Evolutionary conservation across 2,797 vertebrate species (phyloP).

Genomic region (Diceros bicornis): DNA sequence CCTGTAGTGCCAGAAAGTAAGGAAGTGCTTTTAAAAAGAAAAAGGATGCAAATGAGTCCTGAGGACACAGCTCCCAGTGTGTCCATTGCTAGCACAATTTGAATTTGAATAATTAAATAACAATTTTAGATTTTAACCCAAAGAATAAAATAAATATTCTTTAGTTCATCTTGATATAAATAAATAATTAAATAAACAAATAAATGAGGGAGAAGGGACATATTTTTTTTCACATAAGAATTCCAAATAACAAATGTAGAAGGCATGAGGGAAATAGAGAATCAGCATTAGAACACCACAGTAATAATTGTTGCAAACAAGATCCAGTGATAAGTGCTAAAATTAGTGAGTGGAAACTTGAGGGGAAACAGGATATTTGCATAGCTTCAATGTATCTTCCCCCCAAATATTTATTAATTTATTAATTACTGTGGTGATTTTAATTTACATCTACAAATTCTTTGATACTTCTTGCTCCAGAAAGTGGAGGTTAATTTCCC

Average conservation of each 20-base stretch:
- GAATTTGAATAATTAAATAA: conserved; percentile 6
- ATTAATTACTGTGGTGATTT: not conserved
- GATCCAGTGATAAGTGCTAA: not conserved
- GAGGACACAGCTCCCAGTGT: not conserved
- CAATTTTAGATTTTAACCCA: conserved; percentile 13
- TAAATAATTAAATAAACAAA: not conserved
- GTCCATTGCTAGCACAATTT: not conserved
- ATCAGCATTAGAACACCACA: not conserved
- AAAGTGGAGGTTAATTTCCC: not conserved
- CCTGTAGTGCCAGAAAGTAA: not conserved
- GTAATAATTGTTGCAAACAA: not conserved
- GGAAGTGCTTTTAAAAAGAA: not conserved
- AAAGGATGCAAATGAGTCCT: not conserved
- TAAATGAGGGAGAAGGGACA: not conserved
- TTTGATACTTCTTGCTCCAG: not conserved
- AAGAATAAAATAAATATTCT: conserved; percentile 32
- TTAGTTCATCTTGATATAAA: conserved; percentile 49
- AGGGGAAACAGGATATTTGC: not conserved
- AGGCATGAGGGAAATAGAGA: not conserved
- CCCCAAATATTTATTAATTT: conserved; percentile 19
- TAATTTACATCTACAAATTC: not conserved
- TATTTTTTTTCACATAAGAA: conserved; percentile 35
- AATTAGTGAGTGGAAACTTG: not conserved
- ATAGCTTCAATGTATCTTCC: not conserved
- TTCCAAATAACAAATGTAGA: not conserved